Evolutionary conservation across 2,113 vertebrate species (phyloP), one percentile per base, ranked within the genome.

Genomic region (Rhinogobius similis): DNA sequence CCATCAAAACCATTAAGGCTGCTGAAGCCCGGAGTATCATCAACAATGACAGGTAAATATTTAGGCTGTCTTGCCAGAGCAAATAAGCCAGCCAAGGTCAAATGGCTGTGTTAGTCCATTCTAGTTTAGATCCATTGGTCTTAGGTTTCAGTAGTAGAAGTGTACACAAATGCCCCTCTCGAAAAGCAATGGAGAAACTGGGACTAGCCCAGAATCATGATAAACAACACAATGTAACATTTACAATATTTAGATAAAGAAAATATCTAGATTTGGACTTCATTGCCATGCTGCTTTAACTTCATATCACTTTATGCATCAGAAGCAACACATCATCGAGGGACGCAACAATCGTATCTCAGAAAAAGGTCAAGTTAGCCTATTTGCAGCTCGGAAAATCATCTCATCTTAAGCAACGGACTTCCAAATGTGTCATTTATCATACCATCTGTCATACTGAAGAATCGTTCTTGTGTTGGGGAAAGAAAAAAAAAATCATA

Each of bases 21-120:
- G 72, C 73, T 81, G 83, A 87, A 84, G 86, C 88, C 82, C 85
- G 82, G 90, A 90, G 86, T 81, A 88, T 90, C 88, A 92, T 93
- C 89, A 90, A 87, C 86, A 85, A 90, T 91, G 90, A 88, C 89
- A 88, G 91, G 89, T 90, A 92, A 93, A 93, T 92, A 93, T 93
- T 93, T 91, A 92, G 86, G 75, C 85, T 86, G 87, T 90, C 82
- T 84, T 88, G 81, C 79, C 78, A 83, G 82, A 87, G 89, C 89
- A 88, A 92, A 90, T 88, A 91, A 90, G 86, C 88, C 85, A 81
- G 46, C 82, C 91, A 91, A 91, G 89, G 90, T 92, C 90, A 90
- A 83, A 89, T 74, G 78, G 75, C 73, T 85, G 81, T 65, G 77
- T 76, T 74, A 65, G 79, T 70, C 82, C 82, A 76, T 86, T 82